A percentile compares a stretch with the other conserved stretches of the same genome.
Conservation (phyloP, 2,888 invertebrate genomes). For the Acanthacorydalis orientalis region DNA sequence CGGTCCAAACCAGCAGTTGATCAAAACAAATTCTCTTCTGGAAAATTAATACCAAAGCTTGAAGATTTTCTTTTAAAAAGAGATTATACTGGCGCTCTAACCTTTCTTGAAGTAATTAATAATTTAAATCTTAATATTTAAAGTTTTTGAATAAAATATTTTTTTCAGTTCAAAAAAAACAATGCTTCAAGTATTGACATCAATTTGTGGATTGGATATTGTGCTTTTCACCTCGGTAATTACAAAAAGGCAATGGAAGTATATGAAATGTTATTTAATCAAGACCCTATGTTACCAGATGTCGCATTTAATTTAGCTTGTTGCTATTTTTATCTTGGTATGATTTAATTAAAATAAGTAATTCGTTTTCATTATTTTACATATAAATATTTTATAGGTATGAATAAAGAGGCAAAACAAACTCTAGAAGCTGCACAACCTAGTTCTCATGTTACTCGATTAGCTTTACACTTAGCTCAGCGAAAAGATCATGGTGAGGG, state of each 20-base stretch:
- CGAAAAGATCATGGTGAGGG: background rate
- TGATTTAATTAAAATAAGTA: slow-evolving; percentile 21
- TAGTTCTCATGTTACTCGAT: slow-evolving; percentile 49
- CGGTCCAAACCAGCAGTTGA: slow-evolving; percentile 62
- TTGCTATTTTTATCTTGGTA: slow-evolving; percentile 87
- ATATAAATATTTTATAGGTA: slow-evolving; percentile 28
- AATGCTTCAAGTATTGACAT: slow-evolving; percentile 32
- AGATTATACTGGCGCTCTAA: slow-evolving; percentile 90
- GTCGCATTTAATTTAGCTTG: slow-evolving; percentile 72
- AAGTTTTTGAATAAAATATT: slow-evolving; percentile 7
- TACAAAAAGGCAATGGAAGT: slow-evolving; percentile 67
- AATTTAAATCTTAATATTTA: slow-evolving; percentile 3
- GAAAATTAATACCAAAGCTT: slow-evolving; percentile 54
- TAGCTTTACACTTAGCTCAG: slow-evolving; percentile 85
- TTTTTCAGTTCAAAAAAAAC: slow-evolving; percentile 33
- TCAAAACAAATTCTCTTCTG: slow-evolving; percentile 21
- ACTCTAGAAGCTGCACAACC: slow-evolving; percentile 42
- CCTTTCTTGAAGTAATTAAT: slow-evolving; percentile 64
- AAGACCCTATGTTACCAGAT: slow-evolving; percentile 38
- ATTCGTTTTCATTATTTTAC: background rate
- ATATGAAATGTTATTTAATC: slow-evolving; percentile 39
- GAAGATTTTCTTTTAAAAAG: slow-evolving; percentile 79
- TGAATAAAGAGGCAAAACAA: slow-evolving; percentile 57
- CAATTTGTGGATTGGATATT: slow-evolving; percentile 85
- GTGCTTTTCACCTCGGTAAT: slow-evolving; percentile 90